Conservation (phyloP, 2,113 vertebrate species). For the Paraplagusia blochii region DNA sequence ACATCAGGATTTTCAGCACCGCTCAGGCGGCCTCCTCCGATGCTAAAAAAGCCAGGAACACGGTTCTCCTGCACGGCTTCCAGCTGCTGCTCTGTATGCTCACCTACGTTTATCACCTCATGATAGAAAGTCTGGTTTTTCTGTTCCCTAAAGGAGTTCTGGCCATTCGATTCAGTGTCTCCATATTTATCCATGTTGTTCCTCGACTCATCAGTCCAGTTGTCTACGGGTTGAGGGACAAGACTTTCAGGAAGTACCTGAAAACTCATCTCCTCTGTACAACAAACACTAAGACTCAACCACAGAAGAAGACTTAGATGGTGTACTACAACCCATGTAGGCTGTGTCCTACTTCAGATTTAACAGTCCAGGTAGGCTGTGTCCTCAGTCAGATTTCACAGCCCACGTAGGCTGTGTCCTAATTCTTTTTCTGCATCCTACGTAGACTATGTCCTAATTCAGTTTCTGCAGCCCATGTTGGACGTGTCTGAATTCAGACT, state of each 20-base stretch:
- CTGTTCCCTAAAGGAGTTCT: slow-evolving; percentile 16
- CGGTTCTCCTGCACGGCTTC: slow-evolving; percentile 63
- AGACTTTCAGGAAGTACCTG: slow-evolving; percentile 55
- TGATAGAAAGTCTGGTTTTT: slow-evolving; percentile 11
- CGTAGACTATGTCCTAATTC: too few relatives aligned
- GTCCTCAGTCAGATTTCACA: too few relatives aligned
- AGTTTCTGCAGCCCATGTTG: too few relatives aligned
- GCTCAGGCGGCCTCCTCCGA: slow-evolving; percentile 31
- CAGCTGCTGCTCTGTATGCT: slow-evolving; percentile 70
- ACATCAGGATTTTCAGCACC: slow-evolving; percentile 56
- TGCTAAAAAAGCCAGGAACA: slow-evolving; percentile 62
- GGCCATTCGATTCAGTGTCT: slow-evolving; percentile 26
- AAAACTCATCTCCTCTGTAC: slow-evolving; percentile 7
- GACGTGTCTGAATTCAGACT: too few relatives aligned
- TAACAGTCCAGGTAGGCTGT: too few relatives aligned
- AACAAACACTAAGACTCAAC: too few relatives aligned
- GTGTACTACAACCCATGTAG: too few relatives aligned
- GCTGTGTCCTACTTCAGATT: too few relatives aligned
- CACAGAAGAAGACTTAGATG: too few relatives aligned
- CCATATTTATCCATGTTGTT: slow-evolving; percentile 58
- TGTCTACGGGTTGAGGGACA: slow-evolving; percentile 69
- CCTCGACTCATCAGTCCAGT: slow-evolving; percentile 66
- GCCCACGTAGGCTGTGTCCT: too few relatives aligned
- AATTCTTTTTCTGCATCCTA: too few relatives aligned
- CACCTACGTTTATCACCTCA: slow-evolving; percentile 36